phyloP scores from a whole-genome alignment of 2,888 invertebrate species.

The Entomobrya proxima region DNA sequence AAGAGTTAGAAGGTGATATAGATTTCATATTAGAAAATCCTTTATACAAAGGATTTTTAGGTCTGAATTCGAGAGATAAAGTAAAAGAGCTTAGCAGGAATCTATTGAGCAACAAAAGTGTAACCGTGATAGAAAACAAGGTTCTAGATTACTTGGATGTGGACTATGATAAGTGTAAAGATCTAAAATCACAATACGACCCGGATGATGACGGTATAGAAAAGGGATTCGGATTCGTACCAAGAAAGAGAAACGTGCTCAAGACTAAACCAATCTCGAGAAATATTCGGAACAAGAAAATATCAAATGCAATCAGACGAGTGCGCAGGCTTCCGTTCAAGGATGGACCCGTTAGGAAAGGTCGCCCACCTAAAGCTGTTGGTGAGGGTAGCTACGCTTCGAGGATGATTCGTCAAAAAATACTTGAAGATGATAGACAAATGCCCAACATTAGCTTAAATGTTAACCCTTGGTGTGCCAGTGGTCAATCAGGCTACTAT shows the following conservation, averaged over 20 bases:
- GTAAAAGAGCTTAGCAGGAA: slow-evolving; percentile 47
- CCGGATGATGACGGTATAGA: slow-evolving; percentile 71
- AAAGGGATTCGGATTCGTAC: slow-evolving; percentile 61
- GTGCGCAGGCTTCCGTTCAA: neutral
- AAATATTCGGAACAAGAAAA: neutral
- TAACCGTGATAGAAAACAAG: slow-evolving; percentile 64
- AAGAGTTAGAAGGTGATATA: slow-evolving; percentile 55
- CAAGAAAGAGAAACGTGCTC: neutral
- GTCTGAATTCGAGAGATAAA: slow-evolving; percentile 48
- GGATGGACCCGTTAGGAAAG: slow-evolving; percentile 5
- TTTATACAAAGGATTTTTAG: slow-evolving; percentile 63
- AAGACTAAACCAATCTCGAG: neutral
- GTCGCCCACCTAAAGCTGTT: slow-evolving; percentile 9
- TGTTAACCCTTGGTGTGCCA: neutral
- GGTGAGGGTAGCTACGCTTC: neutral
- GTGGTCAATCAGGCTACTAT: neutral
- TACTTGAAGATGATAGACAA: neutral
- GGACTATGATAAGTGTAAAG: slow-evolving; percentile 68
- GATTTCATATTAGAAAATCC: slow-evolving; percentile 63
- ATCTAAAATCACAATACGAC: slow-evolving; percentile 54
- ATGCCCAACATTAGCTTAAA: neutral
- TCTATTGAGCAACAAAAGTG: slow-evolving; percentile 59
- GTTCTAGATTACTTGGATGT: slow-evolving; percentile 62
- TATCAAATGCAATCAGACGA: neutral
- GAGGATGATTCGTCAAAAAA: no score